phyloP scores from a whole-genome alignment of 2,113 vertebrate species.

The Cercocebus atys region DNA sequence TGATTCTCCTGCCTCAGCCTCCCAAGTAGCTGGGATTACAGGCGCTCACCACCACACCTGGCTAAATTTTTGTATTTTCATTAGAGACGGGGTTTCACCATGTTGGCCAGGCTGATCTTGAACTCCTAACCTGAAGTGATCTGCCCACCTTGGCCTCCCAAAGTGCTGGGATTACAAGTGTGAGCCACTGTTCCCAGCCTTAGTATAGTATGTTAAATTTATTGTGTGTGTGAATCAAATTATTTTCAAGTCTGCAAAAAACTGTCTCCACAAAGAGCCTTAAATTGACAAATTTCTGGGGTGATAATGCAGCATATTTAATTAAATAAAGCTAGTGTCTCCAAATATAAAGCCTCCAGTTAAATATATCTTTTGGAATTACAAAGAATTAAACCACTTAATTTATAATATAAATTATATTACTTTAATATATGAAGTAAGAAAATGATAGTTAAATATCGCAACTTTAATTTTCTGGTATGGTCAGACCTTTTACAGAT shows the following conservation, averaged over 20 bases:
- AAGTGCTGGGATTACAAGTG: too few relatives aligned
- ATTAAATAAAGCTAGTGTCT: constrained; percentile 18
- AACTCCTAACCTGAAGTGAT: too few relatives aligned
- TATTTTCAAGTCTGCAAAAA: constrained; percentile 33
- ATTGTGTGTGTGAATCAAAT: not conserved
- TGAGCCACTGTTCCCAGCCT: too few relatives aligned
- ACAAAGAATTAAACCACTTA: not conserved
- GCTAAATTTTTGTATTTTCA: too few relatives aligned
- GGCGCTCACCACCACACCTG: too few relatives aligned
- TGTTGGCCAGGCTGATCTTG: too few relatives aligned
- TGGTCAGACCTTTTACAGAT: constrained; percentile 50
- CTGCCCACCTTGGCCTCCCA: too few relatives aligned
- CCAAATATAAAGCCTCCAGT: not conserved
- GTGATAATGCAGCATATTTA: not conserved
- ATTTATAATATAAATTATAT: too few relatives aligned
- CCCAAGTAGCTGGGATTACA: too few relatives aligned
- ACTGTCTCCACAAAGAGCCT: not conserved
- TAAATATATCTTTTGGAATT: constrained; percentile 1
- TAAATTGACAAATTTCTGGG: not conserved
- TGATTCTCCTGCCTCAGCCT: too few relatives aligned
- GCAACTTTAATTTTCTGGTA: constrained; percentile 60
- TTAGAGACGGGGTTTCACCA: too few relatives aligned
- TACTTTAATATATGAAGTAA: not conserved
- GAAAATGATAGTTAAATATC: not conserved
- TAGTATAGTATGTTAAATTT: not conserved